Percentiles rank a stretch among this genome's conserved stretches.
These are phyloP conservation scores for Acrocephalus kingi DNA, from an alignment of 2,113 vertebrate species.

Conservation along the genomic window DNA sequence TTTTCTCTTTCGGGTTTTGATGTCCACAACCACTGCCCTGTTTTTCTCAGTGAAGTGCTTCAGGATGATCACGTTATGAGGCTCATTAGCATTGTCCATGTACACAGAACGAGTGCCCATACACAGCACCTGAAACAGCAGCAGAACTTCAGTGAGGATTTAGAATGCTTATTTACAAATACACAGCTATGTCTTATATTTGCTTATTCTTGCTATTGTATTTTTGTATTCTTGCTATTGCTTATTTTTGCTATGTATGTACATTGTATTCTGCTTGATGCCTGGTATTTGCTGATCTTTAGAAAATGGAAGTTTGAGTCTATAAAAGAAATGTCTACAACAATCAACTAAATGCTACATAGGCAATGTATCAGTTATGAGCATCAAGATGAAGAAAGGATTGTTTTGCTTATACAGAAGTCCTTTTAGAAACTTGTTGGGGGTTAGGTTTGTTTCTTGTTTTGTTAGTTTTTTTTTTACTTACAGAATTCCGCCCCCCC, in stretches of 20 bases:
- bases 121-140: constrained; percentile 85
- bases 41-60: constrained; percentile 98
- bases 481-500: no score
- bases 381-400: not conserved
- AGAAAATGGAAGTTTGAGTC: not conserved
- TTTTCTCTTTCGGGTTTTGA: constrained; percentile 94
- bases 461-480: no score
- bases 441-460: no score
- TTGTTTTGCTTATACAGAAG: not conserved
- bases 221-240: not conserved
- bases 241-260: not conserved
- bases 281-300: not conserved
- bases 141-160: not conserved
- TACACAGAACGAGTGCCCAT: constrained; percentile 94
- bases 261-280: not conserved
- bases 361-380: not conserved
- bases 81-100: constrained; percentile 94
- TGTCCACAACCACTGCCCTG: constrained; percentile 92
- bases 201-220: not conserved
- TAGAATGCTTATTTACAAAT: not conserved
- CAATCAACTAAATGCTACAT: not conserved
- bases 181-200: not conserved
- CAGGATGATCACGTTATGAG: constrained; percentile 91
- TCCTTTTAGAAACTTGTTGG: no score
- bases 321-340: not conserved